Base-by-base conservation (phyloP, 2,888 invertebrate species). In the Tolmerus cingulatus region DNA sequence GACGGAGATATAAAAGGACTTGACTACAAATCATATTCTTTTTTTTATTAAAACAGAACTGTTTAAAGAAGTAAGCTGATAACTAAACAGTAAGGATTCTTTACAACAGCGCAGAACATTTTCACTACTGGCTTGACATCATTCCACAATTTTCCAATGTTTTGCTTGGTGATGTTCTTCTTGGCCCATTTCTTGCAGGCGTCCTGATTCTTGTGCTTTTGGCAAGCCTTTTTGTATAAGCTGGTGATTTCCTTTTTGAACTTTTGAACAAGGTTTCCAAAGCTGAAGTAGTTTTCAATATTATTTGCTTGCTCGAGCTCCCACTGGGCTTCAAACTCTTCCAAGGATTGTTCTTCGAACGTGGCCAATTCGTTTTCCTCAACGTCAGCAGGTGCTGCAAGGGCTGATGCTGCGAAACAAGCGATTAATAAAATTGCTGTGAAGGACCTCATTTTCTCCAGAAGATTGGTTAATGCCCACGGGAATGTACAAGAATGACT, bases 121-220 rank as follows among this genome's bases (percentile, higher is more conserved):
- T 79, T 46, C 12, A 79, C 23, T 12, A 46, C 34, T 27, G 79
- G 79, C 19, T 79, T 79, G 0, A 79, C 40, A 19, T 79, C 79
- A 7, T 46, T 40, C 43, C 46, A 40, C 46, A 79, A 46, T 27
- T 79, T 79, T 27, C 9, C 46, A 46, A 79, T 43, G 19, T 79
- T 79, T 46, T 40, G 0, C 79, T 23, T 23, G 19, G 51, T 79
- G 14, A 79, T 79, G 27, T 79, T 40, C 46, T 79, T 40, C 27
- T 79, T 79, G 19, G 79, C 79, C 79, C 79, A 79, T 46, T 23
- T n/a, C 14, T 79, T 79, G 23, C 79, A 79, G n/a, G 5, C 37
- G 12, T 76, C 76, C 34, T 37, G 27, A 76, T 76, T 76, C 37
- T 76, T 76, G 14, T 76, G 34, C 9, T 76, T 34, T 40, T 76